These are phyloP conservation scores for Burhinus oedicnemus DNA, from an alignment of 2,113 vertebrate species.

Conservation along the genomic window DNA sequence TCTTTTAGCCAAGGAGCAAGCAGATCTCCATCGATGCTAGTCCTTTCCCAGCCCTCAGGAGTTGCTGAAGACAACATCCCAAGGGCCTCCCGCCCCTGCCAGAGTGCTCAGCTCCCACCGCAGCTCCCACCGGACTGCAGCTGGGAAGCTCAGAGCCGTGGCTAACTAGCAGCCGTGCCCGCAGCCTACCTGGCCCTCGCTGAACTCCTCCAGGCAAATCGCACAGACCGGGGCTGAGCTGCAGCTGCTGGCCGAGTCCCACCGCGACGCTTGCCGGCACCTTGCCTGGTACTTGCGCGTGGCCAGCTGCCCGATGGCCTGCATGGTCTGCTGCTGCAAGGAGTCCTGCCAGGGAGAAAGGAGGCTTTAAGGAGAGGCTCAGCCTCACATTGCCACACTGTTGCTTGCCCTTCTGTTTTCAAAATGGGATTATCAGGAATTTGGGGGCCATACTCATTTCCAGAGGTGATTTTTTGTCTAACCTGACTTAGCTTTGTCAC, in stretches of 20 bases:
- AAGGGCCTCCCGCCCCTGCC: background rate
- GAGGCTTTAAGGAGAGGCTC: background rate
- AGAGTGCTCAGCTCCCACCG: background rate
- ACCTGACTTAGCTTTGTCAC: background rate
- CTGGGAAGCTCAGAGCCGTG: accelerated
- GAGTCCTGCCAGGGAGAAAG: slow-evolving; percentile 80
- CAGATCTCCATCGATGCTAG: background rate
- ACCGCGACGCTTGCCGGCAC: slow-evolving; percentile 66
- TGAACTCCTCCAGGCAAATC: slow-evolving; percentile 96
- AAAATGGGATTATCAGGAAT: background rate
- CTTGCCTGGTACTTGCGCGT: slow-evolving; percentile 85
- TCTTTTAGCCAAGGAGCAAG: background rate
- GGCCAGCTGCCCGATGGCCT: slow-evolving; percentile 88
- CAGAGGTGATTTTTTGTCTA: background rate
- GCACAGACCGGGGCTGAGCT: slow-evolving; percentile 91
- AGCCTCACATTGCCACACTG: background rate
- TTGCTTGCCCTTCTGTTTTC: background rate
- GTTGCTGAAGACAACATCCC: background rate
- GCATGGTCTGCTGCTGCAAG: slow-evolving; percentile 90
- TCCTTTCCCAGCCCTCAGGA: background rate
- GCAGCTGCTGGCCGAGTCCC: slow-evolving; percentile 89
- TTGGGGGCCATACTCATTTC: accelerated
- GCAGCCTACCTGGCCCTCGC: slow-evolving; percentile 89
- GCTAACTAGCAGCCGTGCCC: background rate
- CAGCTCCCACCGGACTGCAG: accelerated